Conservation (phyloP, 2,888 invertebrate species). For the Meteorus colon region DNA sequence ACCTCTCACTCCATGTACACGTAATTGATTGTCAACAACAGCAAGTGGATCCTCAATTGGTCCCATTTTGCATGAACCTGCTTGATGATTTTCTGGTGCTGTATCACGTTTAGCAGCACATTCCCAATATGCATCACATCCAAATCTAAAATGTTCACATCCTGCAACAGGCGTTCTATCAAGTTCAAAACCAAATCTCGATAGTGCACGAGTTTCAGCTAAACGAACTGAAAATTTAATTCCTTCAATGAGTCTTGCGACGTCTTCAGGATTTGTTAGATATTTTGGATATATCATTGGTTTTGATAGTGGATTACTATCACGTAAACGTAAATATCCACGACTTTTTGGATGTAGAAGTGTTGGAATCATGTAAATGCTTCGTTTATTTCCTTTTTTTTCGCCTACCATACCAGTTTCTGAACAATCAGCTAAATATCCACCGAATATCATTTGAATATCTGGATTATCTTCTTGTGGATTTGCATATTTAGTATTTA, state of each 20-base stretch:
- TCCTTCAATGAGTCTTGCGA: conserved; percentile 86
- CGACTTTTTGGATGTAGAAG: conserved; percentile 90
- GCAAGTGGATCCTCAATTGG: conserved; percentile 75
- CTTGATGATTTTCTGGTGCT: conserved; percentile 80
- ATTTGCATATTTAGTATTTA: conserved; percentile 86
- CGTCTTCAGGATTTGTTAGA: conserved; percentile 85
- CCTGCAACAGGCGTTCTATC: conserved; percentile 84
- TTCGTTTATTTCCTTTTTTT: conserved; percentile 79
- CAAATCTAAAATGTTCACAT: conserved; percentile 84
- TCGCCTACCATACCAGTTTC: conserved; percentile 91
- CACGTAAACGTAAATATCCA: conserved; percentile 84
- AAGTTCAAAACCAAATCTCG: conserved; percentile 83
- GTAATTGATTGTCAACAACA: conserved; percentile 76
- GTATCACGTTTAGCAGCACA: conserved; percentile 78
- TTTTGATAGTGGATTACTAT: conserved; percentile 85
- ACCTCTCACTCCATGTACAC: conserved; percentile 74
- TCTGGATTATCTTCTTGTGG: conserved; percentile 86
- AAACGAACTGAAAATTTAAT: conserved; percentile 85
- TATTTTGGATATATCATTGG: conserved; percentile 91
- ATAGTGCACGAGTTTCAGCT: conserved; percentile 80
- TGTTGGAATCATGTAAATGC: conserved; percentile 85
- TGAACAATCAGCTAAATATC: conserved; percentile 89
- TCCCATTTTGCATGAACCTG: conserved; percentile 80
- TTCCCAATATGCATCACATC: conserved; percentile 79
- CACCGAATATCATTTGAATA: conserved; percentile 90